phyloP scores from a whole-genome alignment of 2,888 invertebrate species.

The Polydrusus cervinus region DNA sequence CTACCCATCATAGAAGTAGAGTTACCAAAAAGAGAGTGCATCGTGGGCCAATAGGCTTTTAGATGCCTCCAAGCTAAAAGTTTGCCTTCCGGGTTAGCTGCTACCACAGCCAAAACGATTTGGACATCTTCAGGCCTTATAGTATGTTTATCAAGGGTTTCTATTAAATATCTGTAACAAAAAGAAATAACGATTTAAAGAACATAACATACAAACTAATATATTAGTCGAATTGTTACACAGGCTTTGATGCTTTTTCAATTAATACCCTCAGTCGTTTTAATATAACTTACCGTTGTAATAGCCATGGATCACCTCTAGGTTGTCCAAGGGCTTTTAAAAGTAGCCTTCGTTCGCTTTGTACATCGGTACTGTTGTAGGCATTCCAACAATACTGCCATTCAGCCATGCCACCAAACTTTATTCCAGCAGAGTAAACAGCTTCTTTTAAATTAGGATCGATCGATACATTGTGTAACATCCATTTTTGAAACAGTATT shows the following conservation, averaged over 20 bases:
- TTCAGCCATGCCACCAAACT: slow-evolving; percentile 80
- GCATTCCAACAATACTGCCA: slow-evolving; percentile 87
- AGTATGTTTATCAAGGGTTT: slow-evolving; percentile 80
- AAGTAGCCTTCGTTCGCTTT: slow-evolving; percentile 82
- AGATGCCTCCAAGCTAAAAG: slow-evolving; percentile 84
- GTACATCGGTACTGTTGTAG: slow-evolving; percentile 78
- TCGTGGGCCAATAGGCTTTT: slow-evolving; percentile 80
- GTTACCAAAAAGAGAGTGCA: slow-evolving; percentile 78
- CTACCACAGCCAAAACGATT: slow-evolving; percentile 81
- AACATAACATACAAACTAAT: no score
- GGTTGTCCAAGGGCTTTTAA: slow-evolving; percentile 82
- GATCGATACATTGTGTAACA: slow-evolving; percentile 77
- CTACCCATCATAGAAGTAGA: slow-evolving; percentile 78
- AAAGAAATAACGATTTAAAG: slow-evolving; percentile 17
- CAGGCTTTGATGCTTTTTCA: no score
- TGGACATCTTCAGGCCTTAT: slow-evolving; percentile 83
- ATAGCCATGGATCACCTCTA: slow-evolving; percentile 83
- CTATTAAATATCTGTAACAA: slow-evolving; percentile 80
- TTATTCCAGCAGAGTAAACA: slow-evolving; percentile 80
- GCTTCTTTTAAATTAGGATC: slow-evolving; percentile 84
- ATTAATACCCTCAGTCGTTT: background rate
- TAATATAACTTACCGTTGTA: slow-evolving; percentile 80
- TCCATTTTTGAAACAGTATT: slow-evolving; percentile 82
- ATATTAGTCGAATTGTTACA: no score
- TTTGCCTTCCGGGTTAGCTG: slow-evolving; percentile 81